Conservation (phyloP, 2,113 vertebrate genomes). For the Harpagus bidentatus region DNA sequence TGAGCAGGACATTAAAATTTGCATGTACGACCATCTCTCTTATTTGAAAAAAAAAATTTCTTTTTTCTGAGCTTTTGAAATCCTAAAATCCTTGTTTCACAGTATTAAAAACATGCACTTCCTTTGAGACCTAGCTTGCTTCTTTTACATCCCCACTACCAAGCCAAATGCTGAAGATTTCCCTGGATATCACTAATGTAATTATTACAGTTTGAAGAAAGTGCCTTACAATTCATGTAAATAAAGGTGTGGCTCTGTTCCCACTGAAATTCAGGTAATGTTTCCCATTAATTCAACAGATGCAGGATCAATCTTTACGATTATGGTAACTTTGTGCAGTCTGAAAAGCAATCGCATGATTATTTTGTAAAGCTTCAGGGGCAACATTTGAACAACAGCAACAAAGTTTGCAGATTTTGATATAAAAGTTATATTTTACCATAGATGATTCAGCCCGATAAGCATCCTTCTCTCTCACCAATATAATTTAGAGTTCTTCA, state of each 20-base stretch:
- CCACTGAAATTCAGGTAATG: background rate
- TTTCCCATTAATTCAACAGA: background rate
- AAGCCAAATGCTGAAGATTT: background rate
- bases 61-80: background rate
- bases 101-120: background rate
- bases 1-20: background rate
- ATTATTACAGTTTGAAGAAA: background rate
- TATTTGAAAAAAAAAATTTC: background rate
- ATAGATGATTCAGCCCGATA: background rate
- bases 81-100: background rate
- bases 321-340: background rate
- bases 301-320: background rate
- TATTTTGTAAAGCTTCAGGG: background rate
- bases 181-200: background rate
- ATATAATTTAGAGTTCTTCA: background rate
- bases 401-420: background rate
- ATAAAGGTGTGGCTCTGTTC: background rate
- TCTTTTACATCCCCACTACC: background rate
- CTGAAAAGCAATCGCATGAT: background rate
- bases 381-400: background rate
- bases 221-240: background rate
- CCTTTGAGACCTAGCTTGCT: background rate
- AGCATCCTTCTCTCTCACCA: background rate
- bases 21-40: background rate
- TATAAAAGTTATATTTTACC: background rate